phyloP scores from a whole-genome alignment of 2,797 vertebrate species.

The Megalops cyprinoides region DNA sequence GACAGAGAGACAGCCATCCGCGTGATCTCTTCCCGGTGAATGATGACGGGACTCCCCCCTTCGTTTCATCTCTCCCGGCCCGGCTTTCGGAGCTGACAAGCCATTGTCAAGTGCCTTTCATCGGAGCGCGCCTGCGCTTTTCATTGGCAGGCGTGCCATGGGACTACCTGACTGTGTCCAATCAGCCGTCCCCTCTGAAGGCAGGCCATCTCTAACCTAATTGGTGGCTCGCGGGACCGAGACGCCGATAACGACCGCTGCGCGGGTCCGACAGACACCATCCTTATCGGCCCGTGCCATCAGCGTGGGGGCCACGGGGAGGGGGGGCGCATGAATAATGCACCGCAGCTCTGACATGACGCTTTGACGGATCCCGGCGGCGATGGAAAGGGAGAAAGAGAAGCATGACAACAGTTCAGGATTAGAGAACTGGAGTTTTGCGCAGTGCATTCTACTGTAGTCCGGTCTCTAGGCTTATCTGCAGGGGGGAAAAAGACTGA shows the following conservation, averaged over 20 bases:
- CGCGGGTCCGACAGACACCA: constrained; percentile 47
- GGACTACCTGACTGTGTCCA: neutral
- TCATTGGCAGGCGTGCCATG: neutral
- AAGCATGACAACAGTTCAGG: neutral
- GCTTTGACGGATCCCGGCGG: neutral
- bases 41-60: neutral
- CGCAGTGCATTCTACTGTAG: neutral
- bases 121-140: neutral
- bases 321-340: constrained; percentile 56
- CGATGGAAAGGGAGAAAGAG: neutral
- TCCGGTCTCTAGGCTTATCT: neutral
- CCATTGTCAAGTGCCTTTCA: neutral
- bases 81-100: neutral
- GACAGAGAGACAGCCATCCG: neutral
- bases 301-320: neutral
- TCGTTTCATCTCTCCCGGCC: neutral
- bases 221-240: constrained; percentile 36
- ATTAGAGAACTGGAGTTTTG: constrained; percentile 5
- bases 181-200: neutral
- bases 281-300: constrained; percentile 36
- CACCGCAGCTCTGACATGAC: constrained; percentile 15
- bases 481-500: neutral
- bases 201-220: neutral
- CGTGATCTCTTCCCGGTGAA: neutral
- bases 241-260: constrained; percentile 45